Base-by-base conservation (phyloP, 2,888 invertebrate genomes). In the Netelia virgata region DNA sequence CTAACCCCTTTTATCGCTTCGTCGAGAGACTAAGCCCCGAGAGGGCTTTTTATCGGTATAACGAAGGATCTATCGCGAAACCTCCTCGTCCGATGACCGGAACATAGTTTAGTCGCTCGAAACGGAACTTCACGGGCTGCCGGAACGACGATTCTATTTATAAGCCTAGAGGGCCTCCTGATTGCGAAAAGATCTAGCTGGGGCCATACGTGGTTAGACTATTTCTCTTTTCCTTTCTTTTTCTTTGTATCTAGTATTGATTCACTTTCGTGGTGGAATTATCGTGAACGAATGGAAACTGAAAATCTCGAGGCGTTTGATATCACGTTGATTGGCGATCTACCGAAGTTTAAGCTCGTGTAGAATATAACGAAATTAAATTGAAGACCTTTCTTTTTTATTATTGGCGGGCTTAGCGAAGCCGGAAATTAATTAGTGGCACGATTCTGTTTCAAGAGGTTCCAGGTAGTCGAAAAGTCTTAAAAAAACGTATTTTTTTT, bases 81-180 rank as follows among this genome's bases (percentile, higher is more conserved):
- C 14, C 1, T 43, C 43, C 9, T 43, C 1, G 11, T 47, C 6
- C 8, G 10, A 36, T 16, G 11, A 55, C 53, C 50, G 50, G 57
- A 55, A 70, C 57, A 41, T 47, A 47, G 11, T 70, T 57, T 55
- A 70, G 55, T 36, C n/a, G 41, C 8, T 50, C 43, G 57, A 57
- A 64, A 18, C 64, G 75, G 55, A 76, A 66, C 41, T 57, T 43
- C 23, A 10, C 36, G 36, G 18, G 43, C 53, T 28, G 20, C 20
- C 66, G 50, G 23, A 41, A 47, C 55, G 69, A 36, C 59, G 20
- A 11, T 69, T 81, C 75, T 81, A 81, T 81, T 81, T 81, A 57
- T 70, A 36, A 63, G 50, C 64, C 69, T 43, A 61, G 61, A 61
- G 59, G 18, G n/a, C 16, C 16, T 14, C n/a, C 61, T 43, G 43